A percentile compares a stretch with the other conserved stretches of the same genome.
phyloP scores from a whole-genome alignment of 2,113 vertebrate genomes.

The Archocentrus centrarchus region DNA sequence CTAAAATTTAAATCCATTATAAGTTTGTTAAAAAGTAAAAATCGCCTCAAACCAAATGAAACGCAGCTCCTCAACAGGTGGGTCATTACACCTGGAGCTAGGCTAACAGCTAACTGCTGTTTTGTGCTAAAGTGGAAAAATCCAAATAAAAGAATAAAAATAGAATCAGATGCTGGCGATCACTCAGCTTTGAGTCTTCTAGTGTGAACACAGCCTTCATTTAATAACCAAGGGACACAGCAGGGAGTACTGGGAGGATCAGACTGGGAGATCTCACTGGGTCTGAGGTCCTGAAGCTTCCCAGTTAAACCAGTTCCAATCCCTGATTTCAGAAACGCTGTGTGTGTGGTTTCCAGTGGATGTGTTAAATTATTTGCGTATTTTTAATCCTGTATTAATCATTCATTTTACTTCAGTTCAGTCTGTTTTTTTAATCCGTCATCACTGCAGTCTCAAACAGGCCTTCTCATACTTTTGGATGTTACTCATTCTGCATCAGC shows the following conservation, averaged over 20 bases:
- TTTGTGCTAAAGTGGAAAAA: background rate
- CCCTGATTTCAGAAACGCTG: background rate
- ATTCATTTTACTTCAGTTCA: no score
- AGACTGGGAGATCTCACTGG: background rate
- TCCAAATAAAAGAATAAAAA: background rate
- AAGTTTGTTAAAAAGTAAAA: no score
- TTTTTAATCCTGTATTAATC: no score
- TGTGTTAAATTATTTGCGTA: no score
- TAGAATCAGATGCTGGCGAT: background rate
- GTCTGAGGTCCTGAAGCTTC: conserved; percentile 31
- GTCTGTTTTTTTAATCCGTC: no score
- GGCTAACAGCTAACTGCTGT: background rate
- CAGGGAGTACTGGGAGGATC: conserved; percentile 17
- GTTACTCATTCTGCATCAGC: no score
- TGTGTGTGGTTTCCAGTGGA: no score
- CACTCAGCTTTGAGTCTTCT: fast-evolving
- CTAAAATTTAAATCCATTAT: background rate
- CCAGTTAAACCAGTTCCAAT: conserved; percentile 5
- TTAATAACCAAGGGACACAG: background rate
- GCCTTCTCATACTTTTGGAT: no score
- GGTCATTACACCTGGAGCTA: background rate
- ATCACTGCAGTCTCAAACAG: no score
- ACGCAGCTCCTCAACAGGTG: background rate
- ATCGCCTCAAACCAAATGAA: background rate
- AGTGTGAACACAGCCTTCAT: background rate